phyloP scores from a whole-genome alignment of 2,797 vertebrate species.

The Octomys mimax region DNA sequence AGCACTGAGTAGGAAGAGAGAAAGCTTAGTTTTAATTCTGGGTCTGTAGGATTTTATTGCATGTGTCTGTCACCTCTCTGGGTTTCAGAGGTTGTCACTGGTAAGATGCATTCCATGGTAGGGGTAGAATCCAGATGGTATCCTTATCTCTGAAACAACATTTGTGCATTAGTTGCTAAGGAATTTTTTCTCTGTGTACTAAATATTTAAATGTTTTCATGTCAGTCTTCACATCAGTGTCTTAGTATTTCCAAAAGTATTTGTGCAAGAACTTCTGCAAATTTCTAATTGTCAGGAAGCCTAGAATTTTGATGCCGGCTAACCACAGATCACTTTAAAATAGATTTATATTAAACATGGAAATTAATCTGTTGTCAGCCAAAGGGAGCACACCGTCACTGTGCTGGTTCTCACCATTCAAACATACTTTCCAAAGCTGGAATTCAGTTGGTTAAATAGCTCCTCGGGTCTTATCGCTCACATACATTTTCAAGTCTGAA shows the following conservation, averaged over 20 bases:
- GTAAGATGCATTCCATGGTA: conserved; percentile 32
- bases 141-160: conserved; percentile 14
- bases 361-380: background rate
- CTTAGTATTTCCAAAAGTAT: background rate
- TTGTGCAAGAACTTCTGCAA: conserved; percentile 51
- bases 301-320: conserved; percentile 31
- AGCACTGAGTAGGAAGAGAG: background rate
- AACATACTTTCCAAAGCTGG: background rate
- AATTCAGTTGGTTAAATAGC: background rate
- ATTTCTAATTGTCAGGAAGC: conserved; percentile 35
- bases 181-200: background rate
- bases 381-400: background rate
- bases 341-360: conserved; percentile 33
- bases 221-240: conserved; percentile 54
- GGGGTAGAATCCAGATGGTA: background rate
- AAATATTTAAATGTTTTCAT: conserved; percentile 62
- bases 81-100: background rate
- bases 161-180: conserved; percentile 44
- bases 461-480: conserved; percentile 23
- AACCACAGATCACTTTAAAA: conserved; percentile 60
- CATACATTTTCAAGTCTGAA: conserved; percentile 45
- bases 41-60: background rate
- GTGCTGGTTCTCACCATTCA: background rate
- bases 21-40: background rate
- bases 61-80: background rate